Evolutionary conservation across 2,113 vertebrate genomes (phyloP).

Genomic region (Ciconia boyciana): DNA sequence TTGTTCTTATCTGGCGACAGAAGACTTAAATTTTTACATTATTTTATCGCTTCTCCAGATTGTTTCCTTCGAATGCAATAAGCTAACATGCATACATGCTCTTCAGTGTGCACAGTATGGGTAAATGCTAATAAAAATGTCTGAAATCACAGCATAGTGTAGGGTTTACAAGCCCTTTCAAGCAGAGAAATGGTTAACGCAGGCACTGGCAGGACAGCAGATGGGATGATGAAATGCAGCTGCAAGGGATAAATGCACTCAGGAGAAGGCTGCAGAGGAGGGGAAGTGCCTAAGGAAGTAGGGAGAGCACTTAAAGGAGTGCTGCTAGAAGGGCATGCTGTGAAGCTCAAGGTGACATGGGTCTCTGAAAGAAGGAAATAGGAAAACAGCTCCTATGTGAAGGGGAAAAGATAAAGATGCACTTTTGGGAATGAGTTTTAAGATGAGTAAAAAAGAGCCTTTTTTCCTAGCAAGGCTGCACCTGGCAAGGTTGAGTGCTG

Average conservation of each 20-base stretch:
- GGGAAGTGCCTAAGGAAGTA: conserved; percentile 9
- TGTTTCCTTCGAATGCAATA: not conserved
- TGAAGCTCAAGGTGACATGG: conserved; percentile 26
- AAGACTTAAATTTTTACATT: not conserved
- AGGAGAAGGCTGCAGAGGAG: conserved; percentile 7
- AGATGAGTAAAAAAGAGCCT: not conserved
- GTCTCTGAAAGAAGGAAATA: not conserved
- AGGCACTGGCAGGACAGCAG: conserved; percentile 12
- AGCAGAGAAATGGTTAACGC: not conserved
- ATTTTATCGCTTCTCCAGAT: not conserved
- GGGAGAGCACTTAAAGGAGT: not conserved
- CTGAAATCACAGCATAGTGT: accelerated
- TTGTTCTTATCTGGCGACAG: not conserved
- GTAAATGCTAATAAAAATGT: not conserved
- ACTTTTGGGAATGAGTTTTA: not conserved
- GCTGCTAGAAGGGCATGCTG: not conserved
- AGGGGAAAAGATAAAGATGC: not conserved
- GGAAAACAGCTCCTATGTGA: not conserved
- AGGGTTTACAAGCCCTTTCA: not conserved
- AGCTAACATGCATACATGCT: not conserved
- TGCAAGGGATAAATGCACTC: conserved; percentile 48
- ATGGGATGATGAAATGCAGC: conserved; percentile 53
- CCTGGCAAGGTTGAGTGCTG: not conserved
- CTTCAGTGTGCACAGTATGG: not conserved
- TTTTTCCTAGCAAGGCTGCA: not conserved